These are phyloP conservation scores for Hemiprocne comata DNA, from an alignment of 2,113 vertebrate genomes.

Conservation along the genomic window DNA sequence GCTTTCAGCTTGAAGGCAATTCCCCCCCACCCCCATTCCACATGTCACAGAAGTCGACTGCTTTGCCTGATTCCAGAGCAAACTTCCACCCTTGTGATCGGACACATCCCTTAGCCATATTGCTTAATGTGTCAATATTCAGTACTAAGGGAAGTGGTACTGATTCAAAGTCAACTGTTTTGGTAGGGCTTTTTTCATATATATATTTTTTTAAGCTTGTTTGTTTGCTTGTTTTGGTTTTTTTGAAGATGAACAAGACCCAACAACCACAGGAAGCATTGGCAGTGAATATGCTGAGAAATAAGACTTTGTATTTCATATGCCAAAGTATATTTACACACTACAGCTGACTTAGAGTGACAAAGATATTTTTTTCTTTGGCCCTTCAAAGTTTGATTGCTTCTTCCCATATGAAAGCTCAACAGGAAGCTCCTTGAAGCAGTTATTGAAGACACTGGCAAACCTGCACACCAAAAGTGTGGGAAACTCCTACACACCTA, in stretches of 20 bases:
- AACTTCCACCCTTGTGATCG: background rate
- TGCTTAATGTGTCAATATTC: background rate
- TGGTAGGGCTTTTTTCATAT: background rate
- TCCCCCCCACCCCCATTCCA: background rate
- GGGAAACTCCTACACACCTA: background rate
- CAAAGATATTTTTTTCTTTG: background rate
- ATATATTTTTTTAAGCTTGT: background rate
- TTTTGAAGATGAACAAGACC: background rate
- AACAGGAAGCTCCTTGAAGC: background rate
- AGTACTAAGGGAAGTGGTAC: background rate
- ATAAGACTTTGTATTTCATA: background rate
- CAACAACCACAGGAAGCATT: background rate
- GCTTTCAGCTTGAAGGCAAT: background rate
- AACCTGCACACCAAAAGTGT: background rate
- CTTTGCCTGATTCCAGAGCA: background rate
- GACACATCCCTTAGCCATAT: background rate
- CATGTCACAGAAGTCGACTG: background rate
- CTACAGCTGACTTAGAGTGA: background rate
- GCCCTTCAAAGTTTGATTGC: background rate
- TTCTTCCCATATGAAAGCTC: background rate
- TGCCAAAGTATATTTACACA: conserved; percentile 3
- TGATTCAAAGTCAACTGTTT: background rate
- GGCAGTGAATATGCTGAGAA: background rate
- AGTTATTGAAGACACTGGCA: background rate
- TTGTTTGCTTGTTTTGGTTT: background rate